Percentiles rank a stretch among this genome's conserved stretches.
Evolutionary conservation across 2,888 invertebrate genomes (phyloP).

Genomic region (Aelia acuminata): DNA sequence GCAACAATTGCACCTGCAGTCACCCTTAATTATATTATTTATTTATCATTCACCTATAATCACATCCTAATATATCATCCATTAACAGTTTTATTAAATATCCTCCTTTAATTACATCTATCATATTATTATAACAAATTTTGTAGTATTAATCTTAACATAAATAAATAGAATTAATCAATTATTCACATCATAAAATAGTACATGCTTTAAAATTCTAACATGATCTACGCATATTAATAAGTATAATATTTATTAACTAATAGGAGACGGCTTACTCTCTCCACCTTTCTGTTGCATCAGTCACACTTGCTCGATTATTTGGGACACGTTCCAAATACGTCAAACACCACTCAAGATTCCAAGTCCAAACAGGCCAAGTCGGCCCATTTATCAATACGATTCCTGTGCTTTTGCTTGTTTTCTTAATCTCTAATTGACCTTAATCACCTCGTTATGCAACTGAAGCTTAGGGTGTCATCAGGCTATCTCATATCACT

Average conservation of each 20-base stretch:
- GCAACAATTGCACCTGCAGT: constrained; percentile 33
- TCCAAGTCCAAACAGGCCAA: not conserved
- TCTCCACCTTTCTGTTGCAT: not conserved
- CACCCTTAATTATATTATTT: not conserved
- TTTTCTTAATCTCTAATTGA: not conserved
- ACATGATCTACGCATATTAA: not conserved
- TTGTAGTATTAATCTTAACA: too few relatives aligned
- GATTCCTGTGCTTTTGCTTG: not conserved
- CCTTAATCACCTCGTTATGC: not conserved
- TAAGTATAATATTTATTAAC: not conserved
- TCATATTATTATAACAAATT: too few relatives aligned
- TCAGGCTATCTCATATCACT: not conserved
- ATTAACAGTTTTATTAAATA: too few relatives aligned
- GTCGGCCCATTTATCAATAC: not conserved
- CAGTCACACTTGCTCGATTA: not conserved
- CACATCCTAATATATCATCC: not conserved
- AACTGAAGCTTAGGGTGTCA: not conserved
- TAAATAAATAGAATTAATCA: too few relatives aligned
- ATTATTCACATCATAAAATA: too few relatives aligned
- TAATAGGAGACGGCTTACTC: not conserved
- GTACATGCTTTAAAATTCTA: not conserved
- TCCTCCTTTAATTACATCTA: too few relatives aligned
- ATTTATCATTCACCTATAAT: not conserved
- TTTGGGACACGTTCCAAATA: constrained; percentile 3
- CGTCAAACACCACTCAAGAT: not conserved